Conservation (phyloP, 35 echinoderm and acorn worm species). For the Heliocidaris tuberculata region DNA sequence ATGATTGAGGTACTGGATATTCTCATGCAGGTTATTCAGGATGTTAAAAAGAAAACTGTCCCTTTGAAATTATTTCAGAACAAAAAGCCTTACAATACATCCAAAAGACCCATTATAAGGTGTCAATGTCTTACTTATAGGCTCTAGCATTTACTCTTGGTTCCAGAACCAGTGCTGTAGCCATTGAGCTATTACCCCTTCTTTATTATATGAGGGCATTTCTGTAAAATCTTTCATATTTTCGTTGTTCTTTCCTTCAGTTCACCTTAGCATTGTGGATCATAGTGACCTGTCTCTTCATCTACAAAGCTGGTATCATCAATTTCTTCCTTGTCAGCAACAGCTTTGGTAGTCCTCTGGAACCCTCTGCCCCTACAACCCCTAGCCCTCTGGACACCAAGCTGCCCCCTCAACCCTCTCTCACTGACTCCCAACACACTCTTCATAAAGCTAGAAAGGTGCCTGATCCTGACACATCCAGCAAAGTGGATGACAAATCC, state of each 20-base stretch:
- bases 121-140: too few relatives aligned
- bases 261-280: slow-evolving; percentile 69
- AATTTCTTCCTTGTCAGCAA: slow-evolving; percentile 73
- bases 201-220: too few relatives aligned
- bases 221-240: neutral
- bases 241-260: neutral
- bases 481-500: neutral
- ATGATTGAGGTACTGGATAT: too few relatives aligned
- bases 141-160: too few relatives aligned
- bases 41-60: too few relatives aligned
- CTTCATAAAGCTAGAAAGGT: neutral
- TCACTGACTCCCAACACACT: neutral
- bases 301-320: slow-evolving; percentile 91
- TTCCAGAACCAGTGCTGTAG: too few relatives aligned
- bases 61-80: too few relatives aligned
- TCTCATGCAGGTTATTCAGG: too few relatives aligned
- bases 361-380: slow-evolving; percentile 44
- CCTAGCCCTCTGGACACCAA: slow-evolving; percentile 14
- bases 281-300: slow-evolving; percentile 80
- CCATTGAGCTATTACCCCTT: too few relatives aligned
- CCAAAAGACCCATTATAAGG: too few relatives aligned
- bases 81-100: too few relatives aligned
- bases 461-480: neutral
- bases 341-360: slow-evolving; percentile 58
- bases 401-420: neutral